phyloP scores from a whole-genome alignment of 2,113 vertebrate genomes.

The Oostethus manadensis region DNA sequence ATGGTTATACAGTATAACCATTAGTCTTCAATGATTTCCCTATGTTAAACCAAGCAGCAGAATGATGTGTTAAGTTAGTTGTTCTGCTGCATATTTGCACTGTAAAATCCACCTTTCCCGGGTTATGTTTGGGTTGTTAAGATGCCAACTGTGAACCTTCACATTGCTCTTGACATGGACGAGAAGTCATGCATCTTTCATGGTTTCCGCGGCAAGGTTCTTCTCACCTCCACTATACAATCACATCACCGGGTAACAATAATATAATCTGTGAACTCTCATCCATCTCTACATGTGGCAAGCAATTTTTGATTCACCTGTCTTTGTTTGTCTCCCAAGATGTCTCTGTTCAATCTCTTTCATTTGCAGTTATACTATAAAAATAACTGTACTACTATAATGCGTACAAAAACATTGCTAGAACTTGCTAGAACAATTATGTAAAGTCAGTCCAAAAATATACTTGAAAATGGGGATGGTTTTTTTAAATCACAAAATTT shows the following conservation, averaged over 20 bases:
- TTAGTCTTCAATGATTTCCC: not conserved
- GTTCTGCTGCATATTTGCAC: not conserved
- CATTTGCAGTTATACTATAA: not conserved
- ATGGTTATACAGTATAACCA: no score
- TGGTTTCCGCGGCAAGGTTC: conserved; percentile 28
- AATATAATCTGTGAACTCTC: conserved; percentile 20
- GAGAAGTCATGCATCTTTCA: conserved; percentile 54
- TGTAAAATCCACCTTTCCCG: not conserved
- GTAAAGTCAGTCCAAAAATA: no score
- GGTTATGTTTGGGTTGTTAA: not conserved
- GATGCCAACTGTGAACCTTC: conserved; percentile 10
- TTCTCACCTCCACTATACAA: conserved; percentile 21
- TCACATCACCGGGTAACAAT: conserved; percentile 16
- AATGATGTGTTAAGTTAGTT: not conserved
- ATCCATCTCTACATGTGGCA: not conserved
- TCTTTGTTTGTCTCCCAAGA: not conserved
- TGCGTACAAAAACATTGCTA: not conserved
- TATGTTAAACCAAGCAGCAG: not conserved
- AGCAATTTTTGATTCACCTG: not conserved
- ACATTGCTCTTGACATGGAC: conserved; percentile 19
- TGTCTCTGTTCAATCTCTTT: conserved; percentile 7
- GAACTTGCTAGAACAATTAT: not conserved
- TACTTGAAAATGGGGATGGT: no score
- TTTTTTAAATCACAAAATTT: no score
- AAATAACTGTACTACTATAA: not conserved